Conservation (phyloP, 2,113 vertebrate genomes). For the Setophaga coronata region DNA sequence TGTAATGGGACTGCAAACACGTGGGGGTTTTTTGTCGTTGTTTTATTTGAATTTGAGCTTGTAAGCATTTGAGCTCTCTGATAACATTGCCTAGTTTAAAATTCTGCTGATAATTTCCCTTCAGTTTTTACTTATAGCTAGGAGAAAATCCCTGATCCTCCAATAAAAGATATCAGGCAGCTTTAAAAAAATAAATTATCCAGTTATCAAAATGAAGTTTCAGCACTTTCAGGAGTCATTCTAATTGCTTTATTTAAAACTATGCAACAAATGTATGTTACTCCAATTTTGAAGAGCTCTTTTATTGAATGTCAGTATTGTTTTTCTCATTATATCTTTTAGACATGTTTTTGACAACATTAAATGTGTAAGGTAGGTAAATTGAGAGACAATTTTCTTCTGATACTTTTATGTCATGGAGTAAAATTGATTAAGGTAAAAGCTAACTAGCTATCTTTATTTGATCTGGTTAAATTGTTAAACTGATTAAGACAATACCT, state of each 20-base stretch:
- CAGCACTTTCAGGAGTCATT: not conserved
- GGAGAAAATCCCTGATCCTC: not conserved
- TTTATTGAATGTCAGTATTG: not conserved
- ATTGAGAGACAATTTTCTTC: not conserved
- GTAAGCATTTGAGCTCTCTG: not conserved
- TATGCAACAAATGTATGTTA: not conserved
- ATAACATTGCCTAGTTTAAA: not conserved
- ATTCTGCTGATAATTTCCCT: not conserved
- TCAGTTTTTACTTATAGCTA: not conserved
- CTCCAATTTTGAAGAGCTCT: not conserved
- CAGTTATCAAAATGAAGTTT: not conserved
- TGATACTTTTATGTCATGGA: not conserved
- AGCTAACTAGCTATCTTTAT: not conserved
- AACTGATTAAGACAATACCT: not conserved
- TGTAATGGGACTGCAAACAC: not conserved
- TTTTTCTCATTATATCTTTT: not conserved
- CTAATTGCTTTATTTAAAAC: not conserved
- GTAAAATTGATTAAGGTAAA: not conserved
- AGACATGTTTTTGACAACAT: not conserved
- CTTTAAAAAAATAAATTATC: not conserved
- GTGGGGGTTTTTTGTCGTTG: not conserved
- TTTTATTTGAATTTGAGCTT: not conserved
- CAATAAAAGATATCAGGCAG: not conserved
- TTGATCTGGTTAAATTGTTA: not conserved
- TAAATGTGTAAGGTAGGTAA: not conserved